Conservation (phyloP, 1,140 invertebrate genomes). For the Aphaenogaster ashmeadi region DNA sequence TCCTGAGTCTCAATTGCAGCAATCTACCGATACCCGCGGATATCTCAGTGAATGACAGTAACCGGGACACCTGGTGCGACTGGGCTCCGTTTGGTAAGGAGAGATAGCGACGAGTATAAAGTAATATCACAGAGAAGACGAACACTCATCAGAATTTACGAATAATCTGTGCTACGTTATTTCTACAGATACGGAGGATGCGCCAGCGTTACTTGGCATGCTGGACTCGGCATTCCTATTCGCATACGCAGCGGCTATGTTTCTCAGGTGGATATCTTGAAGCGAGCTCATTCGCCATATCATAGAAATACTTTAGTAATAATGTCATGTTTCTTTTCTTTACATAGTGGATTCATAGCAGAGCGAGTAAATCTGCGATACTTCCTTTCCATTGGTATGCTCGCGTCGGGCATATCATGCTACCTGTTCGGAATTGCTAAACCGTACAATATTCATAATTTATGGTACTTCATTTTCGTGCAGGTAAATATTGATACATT, state of each 20-base stretch:
- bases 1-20: conserved; percentile 95
- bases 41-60: conserved; percentile 87
- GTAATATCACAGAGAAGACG: not conserved
- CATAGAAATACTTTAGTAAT: conserved; percentile 4
- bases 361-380: conserved; percentile 97
- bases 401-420: conserved; percentile 95
- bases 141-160: conserved; percentile 6
- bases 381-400: conserved; percentile 96
- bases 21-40: conserved; percentile 87
- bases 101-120: not conserved
- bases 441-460: conserved; percentile 93
- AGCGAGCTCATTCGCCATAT: conserved; percentile 61
- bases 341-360: conserved; percentile 94
- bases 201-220: conserved; percentile 93
- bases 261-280: conserved; percentile 90
- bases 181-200: conserved; percentile 93
- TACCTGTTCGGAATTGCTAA: conserved; percentile 97
- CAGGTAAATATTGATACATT: conserved; percentile 89
- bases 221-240: conserved; percentile 98
- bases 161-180: conserved; percentile 61
- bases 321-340: conserved; percentile 64
- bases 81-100: conserved; percentile 96
- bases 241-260: conserved; percentile 97
- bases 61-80: conserved; percentile 92
- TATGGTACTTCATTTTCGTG: conserved; percentile 95